phyloP scores from a whole-genome alignment of 1,140 invertebrate species.

The Pogonomyrmex barbatus region DNA sequence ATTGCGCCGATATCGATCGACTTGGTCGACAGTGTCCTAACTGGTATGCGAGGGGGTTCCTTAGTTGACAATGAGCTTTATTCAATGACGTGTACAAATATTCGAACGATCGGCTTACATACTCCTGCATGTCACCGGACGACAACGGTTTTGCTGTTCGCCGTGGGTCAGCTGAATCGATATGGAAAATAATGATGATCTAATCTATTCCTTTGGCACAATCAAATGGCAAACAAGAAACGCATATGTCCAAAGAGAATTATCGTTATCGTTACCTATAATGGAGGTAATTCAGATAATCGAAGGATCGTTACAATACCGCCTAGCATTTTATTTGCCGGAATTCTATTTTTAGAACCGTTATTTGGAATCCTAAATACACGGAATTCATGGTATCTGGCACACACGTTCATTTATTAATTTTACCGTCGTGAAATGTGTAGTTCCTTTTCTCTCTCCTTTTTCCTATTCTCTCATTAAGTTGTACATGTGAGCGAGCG shows the following conservation, averaged over 20 bases:
- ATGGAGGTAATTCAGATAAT: neutral
- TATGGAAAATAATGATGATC: constrained; percentile 12
- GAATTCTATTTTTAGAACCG: neutral
- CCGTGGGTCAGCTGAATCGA: neutral
- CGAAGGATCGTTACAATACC: no score
- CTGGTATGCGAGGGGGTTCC: neutral
- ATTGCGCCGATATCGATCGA: constrained; percentile 33
- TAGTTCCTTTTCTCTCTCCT: neutral
- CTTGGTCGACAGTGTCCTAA: neutral
- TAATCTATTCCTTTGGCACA: constrained; percentile 7
- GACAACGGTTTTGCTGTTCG: neutral
- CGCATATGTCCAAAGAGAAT: neutral
- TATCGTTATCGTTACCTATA: neutral
- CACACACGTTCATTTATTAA: neutral
- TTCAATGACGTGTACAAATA: constrained; percentile 44
- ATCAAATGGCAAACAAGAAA: neutral
- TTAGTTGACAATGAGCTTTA: constrained; percentile 46
- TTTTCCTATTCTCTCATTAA: neutral
- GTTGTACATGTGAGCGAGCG: neutral
- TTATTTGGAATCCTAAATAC: neutral
- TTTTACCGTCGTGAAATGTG: neutral
- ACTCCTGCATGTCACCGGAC: neutral
- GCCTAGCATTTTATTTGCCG: neutral
- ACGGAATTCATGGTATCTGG: neutral
- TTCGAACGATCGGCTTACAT: constrained; percentile 26